Evolutionary conservation across 2,113 vertebrate species (phyloP).

Genomic region (Microtus richardsoni): DNA sequence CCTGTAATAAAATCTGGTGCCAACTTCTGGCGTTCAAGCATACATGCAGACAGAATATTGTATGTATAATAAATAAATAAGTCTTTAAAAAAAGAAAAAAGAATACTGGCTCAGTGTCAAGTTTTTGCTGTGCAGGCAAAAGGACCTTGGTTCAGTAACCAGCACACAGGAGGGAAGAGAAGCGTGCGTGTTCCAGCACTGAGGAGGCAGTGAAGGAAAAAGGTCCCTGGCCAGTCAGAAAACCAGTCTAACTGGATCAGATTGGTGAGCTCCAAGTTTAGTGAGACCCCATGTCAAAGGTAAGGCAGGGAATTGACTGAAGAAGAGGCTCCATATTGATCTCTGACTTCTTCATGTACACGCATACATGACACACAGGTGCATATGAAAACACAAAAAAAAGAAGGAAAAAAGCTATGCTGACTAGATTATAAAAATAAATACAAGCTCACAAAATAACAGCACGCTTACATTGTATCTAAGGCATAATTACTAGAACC

Average conservation of each 20-base stretch:
- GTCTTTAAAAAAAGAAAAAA: background rate
- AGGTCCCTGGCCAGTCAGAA: background rate
- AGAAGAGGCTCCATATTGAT: background rate
- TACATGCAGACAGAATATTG: too few species aligned
- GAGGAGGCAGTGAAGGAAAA: background rate
- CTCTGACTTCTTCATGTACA: background rate
- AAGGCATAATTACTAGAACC: background rate
- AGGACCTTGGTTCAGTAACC: background rate
- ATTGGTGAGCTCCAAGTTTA: background rate
- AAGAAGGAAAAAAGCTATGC: background rate
- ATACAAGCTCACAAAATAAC: background rate
- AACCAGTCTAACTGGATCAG: background rate
- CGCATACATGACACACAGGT: background rate
- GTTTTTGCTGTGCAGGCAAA: background rate
- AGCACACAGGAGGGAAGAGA: background rate
- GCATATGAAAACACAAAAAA: background rate
- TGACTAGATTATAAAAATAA: background rate
- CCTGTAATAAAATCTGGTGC: too few species aligned
- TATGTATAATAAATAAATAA: too few species aligned
- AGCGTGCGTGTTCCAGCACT: background rate
- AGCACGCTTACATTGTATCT: background rate
- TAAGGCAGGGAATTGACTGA: background rate
- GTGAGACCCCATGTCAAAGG: background rate
- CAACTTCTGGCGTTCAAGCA: too few species aligned
- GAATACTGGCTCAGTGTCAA: background rate